These are phyloP conservation scores for Drosophila guanche DNA, from an alignment of 1,140 invertebrate genomes.

Conservation along the genomic window DNA sequence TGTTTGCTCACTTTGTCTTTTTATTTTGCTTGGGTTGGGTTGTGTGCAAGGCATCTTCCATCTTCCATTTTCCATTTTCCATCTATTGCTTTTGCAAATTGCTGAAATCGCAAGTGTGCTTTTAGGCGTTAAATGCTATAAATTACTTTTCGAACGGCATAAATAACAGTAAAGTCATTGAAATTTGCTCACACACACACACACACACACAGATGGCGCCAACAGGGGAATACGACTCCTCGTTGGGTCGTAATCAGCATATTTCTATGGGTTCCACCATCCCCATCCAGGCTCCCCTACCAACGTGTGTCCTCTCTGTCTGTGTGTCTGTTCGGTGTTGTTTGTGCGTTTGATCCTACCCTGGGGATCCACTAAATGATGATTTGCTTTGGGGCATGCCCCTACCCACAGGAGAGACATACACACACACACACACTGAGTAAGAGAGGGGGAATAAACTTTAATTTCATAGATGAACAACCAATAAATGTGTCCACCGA, in stretches of 20 bases:
- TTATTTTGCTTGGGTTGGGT: too few relatives aligned
- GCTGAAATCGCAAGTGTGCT: slow-evolving; percentile 73
- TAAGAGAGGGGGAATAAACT: slow-evolving; percentile 26
- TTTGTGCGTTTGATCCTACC: slow-evolving; percentile 48
- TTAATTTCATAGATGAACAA: slow-evolving; percentile 49
- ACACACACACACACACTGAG: too few relatives aligned
- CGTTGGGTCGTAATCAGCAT: slow-evolving; percentile 46
- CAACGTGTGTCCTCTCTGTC: not conserved
- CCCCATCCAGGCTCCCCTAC: too few relatives aligned
- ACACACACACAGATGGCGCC: slow-evolving; percentile 34
- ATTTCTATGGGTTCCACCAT: slow-evolving; percentile 20
- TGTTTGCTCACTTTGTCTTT: too few relatives aligned
- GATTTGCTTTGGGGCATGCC: slow-evolving; percentile 50
- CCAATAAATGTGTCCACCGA: slow-evolving; percentile 18
- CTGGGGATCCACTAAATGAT: slow-evolving; percentile 56
- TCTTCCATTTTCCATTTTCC: too few relatives aligned
- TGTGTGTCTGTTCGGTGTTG: slow-evolving; percentile 1
- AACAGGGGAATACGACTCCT: slow-evolving; percentile 19
- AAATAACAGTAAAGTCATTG: slow-evolving; percentile 59
- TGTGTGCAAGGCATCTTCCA: too few relatives aligned
- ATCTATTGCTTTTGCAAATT: slow-evolving; percentile 39
- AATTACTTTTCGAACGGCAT: slow-evolving; percentile 68
- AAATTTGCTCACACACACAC: slow-evolving; percentile 24
- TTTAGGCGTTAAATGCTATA: slow-evolving; percentile 73
- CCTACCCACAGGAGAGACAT: too few relatives aligned